Evolutionary conservation across 2,888 invertebrate genomes (phyloP), one percentile per base, ranked within the genome.

Genomic region (Tinea pellionella): DNA sequence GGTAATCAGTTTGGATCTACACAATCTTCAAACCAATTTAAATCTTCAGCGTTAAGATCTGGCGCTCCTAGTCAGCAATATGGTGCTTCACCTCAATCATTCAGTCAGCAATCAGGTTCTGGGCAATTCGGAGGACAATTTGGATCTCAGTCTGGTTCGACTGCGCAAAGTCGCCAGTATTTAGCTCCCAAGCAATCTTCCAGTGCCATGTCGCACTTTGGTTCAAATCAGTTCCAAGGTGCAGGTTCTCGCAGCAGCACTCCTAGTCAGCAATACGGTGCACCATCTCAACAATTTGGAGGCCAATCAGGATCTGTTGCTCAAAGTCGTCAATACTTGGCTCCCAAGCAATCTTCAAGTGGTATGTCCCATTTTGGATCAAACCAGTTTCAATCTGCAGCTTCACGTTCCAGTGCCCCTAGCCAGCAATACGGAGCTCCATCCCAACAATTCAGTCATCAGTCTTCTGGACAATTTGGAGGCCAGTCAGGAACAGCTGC

Each of bases 391-490:
- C 53, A 53, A 24, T 2, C 19, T 53, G n/a, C 24, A 53, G 12
- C 53, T 12, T 53, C 53, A 24, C 12, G 53, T 4, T 24, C 24
- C 8, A 24, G 11, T 18, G 18, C 53, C 3, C 53, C 24, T 11
- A 53, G 24, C 24, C 53, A 53, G 12, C 53, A 53, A 53, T 53
- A 53, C 12, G 53, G 53, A 18, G 53, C 53, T n/a, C 53, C 53
- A 16, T n/a, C 53, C 18, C 53, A 53, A 53, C 47, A 47, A 15
- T 47, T 47, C 47, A 15, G 47, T 47, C 15, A 9, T 15, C 47
- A 47, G 13, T 47, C 15, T 13, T 13, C 47, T 15, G 47, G 47
- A 47, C 47, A 47, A 47, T 47, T 47, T 15, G 15, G 47, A n/a
- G 15, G 47, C 9, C 47, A 47, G 16, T 47, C 47, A 15, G 24